Evolutionary conservation across 2,888 invertebrate species (phyloP), one percentile per base, ranked within the genome.

Genomic region (Mactromeris polynyma): DNA sequence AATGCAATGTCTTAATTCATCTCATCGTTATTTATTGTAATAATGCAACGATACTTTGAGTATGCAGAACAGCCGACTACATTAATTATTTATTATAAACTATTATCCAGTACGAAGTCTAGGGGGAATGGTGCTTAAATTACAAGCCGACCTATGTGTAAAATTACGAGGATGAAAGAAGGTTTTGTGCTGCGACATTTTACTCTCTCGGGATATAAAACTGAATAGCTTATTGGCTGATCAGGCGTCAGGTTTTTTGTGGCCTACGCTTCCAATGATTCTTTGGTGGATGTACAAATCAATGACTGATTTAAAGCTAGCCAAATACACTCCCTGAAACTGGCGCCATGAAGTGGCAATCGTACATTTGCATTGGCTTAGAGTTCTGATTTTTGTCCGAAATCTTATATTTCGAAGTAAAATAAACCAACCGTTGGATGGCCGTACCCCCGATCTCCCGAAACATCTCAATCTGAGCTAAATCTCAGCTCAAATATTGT

Each of bases 41-140:
- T 14, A 51, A 51, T 17, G 26, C 11, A 64, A 64, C 26, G 7
- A n/a, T 64, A 26, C 58, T 26, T 26, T 64, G 58, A n/a, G 58
- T 21, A n/a, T 26, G 58, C n/a, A 26, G n/a, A 26, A n/a, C 58
- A 26, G 26, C 26, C n/a, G 26, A 11, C n/a, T 26, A 64, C 58
- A 64, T 64, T 64, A 26, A 64, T 64, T 64, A 64, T 64, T 64
- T n/a, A 64, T n/a, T n/a, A 64, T 26, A 64, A 64, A 26, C 58
- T n/a, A 26, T 64, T 4, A 6, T 26, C 58, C 26, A 64, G 17
- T 51, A 2, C 19, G 11, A 6, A 2, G 51, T 51, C 51, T 51
- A 58, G 1, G 33, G 73, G 36, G 73, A 36, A 36, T 19, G 6
- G 3, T 7, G 17, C n/a, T 33, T 21, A 19, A 21, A 58, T 58